Evolutionary conservation across 2,888 invertebrate genomes (phyloP).

Genomic region (Chrysolina americana): DNA sequence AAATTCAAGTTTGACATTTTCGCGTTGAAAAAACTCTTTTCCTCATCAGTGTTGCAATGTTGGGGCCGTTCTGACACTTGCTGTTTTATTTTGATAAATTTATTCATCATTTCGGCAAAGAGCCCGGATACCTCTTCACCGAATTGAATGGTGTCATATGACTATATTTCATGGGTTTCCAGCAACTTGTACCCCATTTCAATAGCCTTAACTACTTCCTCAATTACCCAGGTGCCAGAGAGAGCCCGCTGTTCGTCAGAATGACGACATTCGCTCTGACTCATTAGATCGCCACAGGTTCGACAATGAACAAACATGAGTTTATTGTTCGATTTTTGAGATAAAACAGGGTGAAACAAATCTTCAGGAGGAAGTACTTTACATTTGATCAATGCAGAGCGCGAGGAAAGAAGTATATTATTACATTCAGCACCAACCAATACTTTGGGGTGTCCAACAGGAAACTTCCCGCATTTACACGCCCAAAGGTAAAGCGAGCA

Average conservation of each 20-base stretch:
- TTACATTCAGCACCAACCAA: no score
- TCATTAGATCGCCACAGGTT: conserved; percentile 57
- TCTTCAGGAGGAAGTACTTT: no score
- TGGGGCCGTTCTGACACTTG: conserved; percentile 56
- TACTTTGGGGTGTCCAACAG: no score
- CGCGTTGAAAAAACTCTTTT: conserved; percentile 30
- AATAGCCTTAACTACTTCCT: no score
- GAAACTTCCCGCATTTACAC: no score
- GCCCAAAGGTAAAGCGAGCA: no score
- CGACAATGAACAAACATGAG: conserved; percentile 58
- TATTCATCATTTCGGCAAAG: conserved; percentile 61
- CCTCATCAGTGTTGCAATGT: conserved; percentile 46
- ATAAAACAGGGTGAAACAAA: conserved; percentile 49
- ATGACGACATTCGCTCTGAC: conserved; percentile 58
- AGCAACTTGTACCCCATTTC: no score
- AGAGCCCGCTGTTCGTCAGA: conserved; percentile 36
- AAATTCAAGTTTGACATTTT: conserved; percentile 17
- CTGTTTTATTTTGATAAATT: conserved; percentile 59
- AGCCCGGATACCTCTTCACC: conserved; percentile 53
- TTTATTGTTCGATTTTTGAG: conserved; percentile 39
- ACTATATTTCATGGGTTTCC: no score
- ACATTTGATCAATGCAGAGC: no score
- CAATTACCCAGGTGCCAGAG: no score
- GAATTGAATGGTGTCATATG: no score
- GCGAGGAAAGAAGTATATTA: no score